phyloP scores from a whole-genome alignment of 2,113 vertebrate species.

The Oryzias curvinotus region DNA sequence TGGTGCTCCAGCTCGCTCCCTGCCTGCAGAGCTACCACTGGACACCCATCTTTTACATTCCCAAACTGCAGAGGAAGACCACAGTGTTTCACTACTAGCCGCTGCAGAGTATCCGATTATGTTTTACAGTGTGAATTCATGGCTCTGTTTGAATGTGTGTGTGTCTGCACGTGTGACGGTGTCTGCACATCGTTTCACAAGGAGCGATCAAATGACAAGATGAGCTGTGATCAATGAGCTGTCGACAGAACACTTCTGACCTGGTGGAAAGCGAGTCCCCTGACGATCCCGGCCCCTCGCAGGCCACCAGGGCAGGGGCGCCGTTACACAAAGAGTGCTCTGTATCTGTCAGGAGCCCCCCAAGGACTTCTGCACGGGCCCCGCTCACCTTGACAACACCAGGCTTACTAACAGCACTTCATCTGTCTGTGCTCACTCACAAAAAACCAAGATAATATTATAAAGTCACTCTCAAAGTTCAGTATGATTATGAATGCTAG shows the following conservation, averaged over 20 bases:
- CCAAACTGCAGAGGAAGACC: slow-evolving; percentile 42
- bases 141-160: slow-evolving; percentile 15
- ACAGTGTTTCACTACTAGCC: slow-evolving; percentile 63
- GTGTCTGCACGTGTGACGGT: slow-evolving; percentile 24
- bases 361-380: slow-evolving; percentile 55
- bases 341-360: slow-evolving; percentile 73
- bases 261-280: slow-evolving; percentile 76
- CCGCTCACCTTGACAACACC: slow-evolving; percentile 67
- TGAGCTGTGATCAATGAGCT: slow-evolving; percentile 83
- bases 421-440: slow-evolving; percentile 61
- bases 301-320: slow-evolving; percentile 73
- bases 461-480: slow-evolving; percentile 28
- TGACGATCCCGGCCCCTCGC: slow-evolving; percentile 63
- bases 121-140: slow-evolving; percentile 53
- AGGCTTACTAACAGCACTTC: slow-evolving; percentile 61
- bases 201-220: slow-evolving; percentile 74
- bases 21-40: slow-evolving; percentile 54
- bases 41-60: slow-evolving; percentile 55
- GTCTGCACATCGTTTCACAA: slow-evolving; percentile 50
- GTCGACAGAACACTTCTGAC: slow-evolving; percentile 85
- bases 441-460: slow-evolving; percentile 47
- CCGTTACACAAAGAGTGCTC: slow-evolving; percentile 71
- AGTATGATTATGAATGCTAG: slow-evolving; percentile 41
- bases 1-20: slow-evolving; percentile 31
- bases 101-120: slow-evolving; percentile 58